Evolutionary conservation across 1,140 invertebrate species (phyloP), one percentile per base, ranked within the genome.

Genomic region (Phthorimaea operculella): DNA sequence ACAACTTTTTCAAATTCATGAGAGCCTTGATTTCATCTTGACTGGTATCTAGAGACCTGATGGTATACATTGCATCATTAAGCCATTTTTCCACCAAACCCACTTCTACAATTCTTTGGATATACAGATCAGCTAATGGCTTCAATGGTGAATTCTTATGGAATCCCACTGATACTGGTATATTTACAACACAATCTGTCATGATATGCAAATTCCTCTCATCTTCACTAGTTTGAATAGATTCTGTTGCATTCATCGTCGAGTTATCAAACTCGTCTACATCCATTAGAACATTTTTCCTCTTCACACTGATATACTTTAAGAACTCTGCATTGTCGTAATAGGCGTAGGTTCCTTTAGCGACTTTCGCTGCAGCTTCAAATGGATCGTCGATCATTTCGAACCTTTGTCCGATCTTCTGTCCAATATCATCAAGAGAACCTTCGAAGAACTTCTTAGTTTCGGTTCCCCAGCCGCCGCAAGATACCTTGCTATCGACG

Each of bases 81-180:
- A 93, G 71, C 94, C 94, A 95, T 74, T 94, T 94, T 60, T 89
- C 85, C 0, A 94, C 87, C 2, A 95, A 83, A 52, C 94, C 93
- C 0, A 89, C 89, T 87, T 95, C 93, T 0, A 91, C 86, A 16
- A 94, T 87, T 56, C 87, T 81, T 59, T 87, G 79, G 21, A 94
- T 80, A 56, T 91, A 88, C 61, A 86, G 81, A 74, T 95, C 91
- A 16, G 93, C 88, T 52, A 88, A 77, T 0, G 88, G 86, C 66
- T 93, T 94, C 0, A 94, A 73, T 5, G 93, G 91, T 1, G 93
- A 94, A 78, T 94, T 94, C 68, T 92, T 94, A 66, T 93, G 90
- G 64, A 94, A 86, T 2, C 92, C 93, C 55, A 95, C 82, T 3
- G 92, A 92, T 45, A 94, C 89, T 0, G 93, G 93, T 88, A 94